Conservation (phyloP, 2,797 vertebrate genomes). For the Macropodus opercularis region DNA sequence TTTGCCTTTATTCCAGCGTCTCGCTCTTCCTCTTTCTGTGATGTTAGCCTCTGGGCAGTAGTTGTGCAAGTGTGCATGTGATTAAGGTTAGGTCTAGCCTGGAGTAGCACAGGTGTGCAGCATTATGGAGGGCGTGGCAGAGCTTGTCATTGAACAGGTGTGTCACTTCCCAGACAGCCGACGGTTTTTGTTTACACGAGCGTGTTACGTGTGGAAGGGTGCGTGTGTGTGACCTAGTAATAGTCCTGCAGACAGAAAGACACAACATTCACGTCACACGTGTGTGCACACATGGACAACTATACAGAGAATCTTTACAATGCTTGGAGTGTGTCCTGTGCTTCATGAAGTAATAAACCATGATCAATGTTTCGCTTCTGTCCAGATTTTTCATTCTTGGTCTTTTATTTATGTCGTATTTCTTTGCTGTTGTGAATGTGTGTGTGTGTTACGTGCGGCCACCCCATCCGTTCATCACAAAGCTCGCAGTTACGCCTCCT, state of each 20-base stretch:
- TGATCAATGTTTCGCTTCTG: constrained; percentile 51
- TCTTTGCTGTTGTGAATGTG: constrained; percentile 11
- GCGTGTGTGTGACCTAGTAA: constrained; percentile 31
- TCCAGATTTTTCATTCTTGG: constrained; percentile 28
- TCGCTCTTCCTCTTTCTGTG: constrained; percentile 45
- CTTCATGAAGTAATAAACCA: constrained; percentile 52
- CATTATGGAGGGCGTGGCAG: constrained; percentile 76
- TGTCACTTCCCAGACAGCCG: constrained; percentile 76
- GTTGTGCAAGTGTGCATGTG: constrained; percentile 46
- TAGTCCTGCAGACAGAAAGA: constrained; percentile 53
- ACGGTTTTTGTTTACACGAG: constrained; percentile 73
- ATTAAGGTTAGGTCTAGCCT: constrained; percentile 68
- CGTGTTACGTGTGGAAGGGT: constrained; percentile 38
- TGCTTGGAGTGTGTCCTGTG: constrained; percentile 42
- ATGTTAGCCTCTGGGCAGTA: constrained; percentile 67
- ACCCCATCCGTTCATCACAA: constrained; percentile 55
- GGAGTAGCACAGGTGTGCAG: constrained; percentile 77
- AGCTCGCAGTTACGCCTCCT: constrained; percentile 38
- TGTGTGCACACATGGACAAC: constrained; percentile 21
- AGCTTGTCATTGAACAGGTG: constrained; percentile 78
- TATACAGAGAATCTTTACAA: constrained; percentile 25
- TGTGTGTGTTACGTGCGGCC: constrained; percentile 15
- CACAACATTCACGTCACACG: constrained; percentile 41
- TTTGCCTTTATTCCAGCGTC: constrained; percentile 52
- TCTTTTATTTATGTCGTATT: constrained; percentile 12